phyloP scores from a whole-genome alignment of 30 jellyfish, hydroid and myxozoan genomes.

The Aurelia coerulea region DNA sequence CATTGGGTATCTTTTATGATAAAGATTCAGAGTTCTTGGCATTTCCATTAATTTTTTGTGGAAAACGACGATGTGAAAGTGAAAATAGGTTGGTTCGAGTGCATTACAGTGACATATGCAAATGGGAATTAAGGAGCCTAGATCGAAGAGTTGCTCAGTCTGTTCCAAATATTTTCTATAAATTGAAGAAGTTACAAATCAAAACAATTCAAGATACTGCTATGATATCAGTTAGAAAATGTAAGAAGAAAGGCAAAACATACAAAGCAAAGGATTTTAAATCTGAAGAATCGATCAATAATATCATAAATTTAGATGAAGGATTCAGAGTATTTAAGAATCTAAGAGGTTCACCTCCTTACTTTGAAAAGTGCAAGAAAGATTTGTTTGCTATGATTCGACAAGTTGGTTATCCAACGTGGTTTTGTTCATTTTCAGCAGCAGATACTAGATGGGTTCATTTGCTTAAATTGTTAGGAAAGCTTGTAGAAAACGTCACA shows the following conservation, averaged over 20 bases:
- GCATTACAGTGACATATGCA: constrained; percentile 26
- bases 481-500: not conserved
- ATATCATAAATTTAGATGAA: constrained; percentile 24
- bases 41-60: constrained; percentile 48
- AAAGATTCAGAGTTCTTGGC: constrained; percentile 30
- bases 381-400: constrained; percentile 53
- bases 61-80: not conserved
- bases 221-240: constrained; percentile 25
- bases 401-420: constrained; percentile 37
- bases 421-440: constrained; percentile 64
- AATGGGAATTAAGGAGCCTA: constrained; percentile 42
- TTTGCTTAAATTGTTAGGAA: not conserved
- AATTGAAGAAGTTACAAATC: constrained; percentile 30
- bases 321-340: constrained; percentile 29
- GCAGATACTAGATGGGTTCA: constrained; percentile 47
- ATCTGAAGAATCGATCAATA: not conserved
- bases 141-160: constrained; percentile 46
- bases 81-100: not conserved
- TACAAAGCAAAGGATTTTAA: constrained; percentile 26
- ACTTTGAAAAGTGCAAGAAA: constrained; percentile 39
- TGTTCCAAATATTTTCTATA: constrained; percentile 28
- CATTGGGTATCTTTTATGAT: constrained; percentile 25
- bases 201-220: constrained; percentile 44
- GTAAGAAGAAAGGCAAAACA: constrained; percentile 9
- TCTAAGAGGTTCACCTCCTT: constrained; percentile 48